Evolutionary conservation across 2,113 vertebrate genomes (phyloP).

Genomic region (Hemicordylus capensis): DNA sequence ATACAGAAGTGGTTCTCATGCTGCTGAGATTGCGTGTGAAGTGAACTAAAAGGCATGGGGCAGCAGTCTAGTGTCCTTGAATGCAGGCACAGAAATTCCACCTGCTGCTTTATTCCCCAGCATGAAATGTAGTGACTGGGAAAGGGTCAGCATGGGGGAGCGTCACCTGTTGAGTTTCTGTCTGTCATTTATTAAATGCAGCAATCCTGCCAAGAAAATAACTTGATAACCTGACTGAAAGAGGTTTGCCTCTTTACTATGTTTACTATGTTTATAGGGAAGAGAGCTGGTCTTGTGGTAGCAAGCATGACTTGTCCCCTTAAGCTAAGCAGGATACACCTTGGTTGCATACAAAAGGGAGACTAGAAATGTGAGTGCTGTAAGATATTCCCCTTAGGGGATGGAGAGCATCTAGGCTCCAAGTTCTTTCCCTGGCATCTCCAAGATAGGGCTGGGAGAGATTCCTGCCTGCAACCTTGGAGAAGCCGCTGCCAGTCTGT

Average conservation of each 20-base stretch:
- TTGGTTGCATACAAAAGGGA: too few relatives aligned
- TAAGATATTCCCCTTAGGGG: too few relatives aligned
- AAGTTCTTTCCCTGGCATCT: too few relatives aligned
- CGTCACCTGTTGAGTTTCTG: conserved; percentile 3
- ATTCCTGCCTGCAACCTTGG: too few relatives aligned
- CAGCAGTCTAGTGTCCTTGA: background rate
- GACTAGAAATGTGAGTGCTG: too few relatives aligned
- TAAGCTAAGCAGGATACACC: too few relatives aligned
- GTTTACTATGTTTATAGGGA: too few relatives aligned
- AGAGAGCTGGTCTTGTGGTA: too few relatives aligned
- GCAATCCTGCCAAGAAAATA: background rate
- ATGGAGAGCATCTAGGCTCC: too few relatives aligned
- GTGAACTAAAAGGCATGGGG: background rate
- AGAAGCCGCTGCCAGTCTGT: too few relatives aligned
- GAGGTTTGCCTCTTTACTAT: background rate
- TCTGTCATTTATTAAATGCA: background rate
- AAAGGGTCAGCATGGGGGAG: background rate
- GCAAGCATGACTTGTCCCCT: too few relatives aligned
- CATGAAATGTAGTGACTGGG: background rate
- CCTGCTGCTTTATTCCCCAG: background rate
- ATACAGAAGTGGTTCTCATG: background rate
- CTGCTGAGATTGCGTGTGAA: background rate
- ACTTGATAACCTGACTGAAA: background rate
- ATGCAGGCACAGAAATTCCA: background rate
- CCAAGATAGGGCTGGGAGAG: too few relatives aligned